phyloP scores from a whole-genome alignment of 2,888 invertebrate species.

The Tipula helvola region DNA sequence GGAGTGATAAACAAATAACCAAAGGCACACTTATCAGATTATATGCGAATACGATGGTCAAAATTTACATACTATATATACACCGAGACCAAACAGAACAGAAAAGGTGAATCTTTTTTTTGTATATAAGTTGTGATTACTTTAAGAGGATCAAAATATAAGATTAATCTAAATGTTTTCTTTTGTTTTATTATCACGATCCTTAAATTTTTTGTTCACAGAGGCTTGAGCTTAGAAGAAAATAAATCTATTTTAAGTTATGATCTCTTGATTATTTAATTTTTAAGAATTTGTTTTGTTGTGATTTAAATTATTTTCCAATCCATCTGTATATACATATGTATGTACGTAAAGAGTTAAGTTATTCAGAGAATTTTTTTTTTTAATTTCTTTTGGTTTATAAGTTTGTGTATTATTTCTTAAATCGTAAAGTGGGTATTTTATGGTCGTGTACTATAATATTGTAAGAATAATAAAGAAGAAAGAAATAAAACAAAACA shows the following conservation, averaged over 20 bases:
- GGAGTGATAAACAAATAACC: background rate
- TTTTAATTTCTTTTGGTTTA: background rate
- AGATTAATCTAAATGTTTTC: background rate
- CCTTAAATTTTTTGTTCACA: background rate
- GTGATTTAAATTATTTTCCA: background rate
- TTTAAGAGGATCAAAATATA: background rate
- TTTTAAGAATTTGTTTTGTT: background rate
- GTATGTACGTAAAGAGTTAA: background rate
- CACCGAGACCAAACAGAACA: background rate
- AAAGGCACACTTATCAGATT: background rate
- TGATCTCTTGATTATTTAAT: background rate
- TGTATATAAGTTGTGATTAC: background rate
- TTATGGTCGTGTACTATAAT: background rate
- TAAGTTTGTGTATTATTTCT: background rate
- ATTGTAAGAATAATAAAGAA: background rate
- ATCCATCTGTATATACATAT: too few relatives aligned
- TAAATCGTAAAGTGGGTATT: background rate
- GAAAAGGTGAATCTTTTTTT: background rate
- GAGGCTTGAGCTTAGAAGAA: background rate
- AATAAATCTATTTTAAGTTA: background rate
- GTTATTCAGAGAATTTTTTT: background rate
- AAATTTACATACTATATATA: background rate
- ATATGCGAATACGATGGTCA: background rate
- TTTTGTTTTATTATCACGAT: background rate
- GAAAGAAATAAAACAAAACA: background rate